Evolutionary conservation across 2,797 vertebrate species (phyloP), one percentile per base, ranked within the genome.

Genomic region (Epinephelus malabaricus): DNA sequence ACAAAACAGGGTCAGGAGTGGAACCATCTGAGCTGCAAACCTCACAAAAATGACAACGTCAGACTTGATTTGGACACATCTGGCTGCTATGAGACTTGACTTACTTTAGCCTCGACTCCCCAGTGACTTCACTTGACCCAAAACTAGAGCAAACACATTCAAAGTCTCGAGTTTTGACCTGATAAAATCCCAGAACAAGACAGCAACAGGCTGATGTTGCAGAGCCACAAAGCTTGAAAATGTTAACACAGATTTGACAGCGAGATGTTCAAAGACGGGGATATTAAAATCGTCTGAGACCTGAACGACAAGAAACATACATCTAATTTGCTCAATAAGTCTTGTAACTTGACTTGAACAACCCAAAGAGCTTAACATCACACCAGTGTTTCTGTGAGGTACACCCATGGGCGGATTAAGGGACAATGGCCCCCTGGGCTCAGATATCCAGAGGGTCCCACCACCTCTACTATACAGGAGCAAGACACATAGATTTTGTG

Each of bases 81-180:
- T 27, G 49, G n/a, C 69, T 19, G 50, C 69, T 45, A 12, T 60
- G 54, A 78, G 38, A 69, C 43, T 59, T 43, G 51, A 73, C 62
- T 78, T 38, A 40, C 7, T 78, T 64, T 17, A 69, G 11, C 34
- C 9, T 45, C 8, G 19, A 54, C 47, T 69, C 49, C 43, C 63
- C 5, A 6, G 27, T 49, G 43, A 21, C 43, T 40, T 49, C 27
- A 23, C 18, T 43, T 55, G 56, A 49, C n/a, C 64, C 11, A 18
- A 73, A 62, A 51, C 51, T 18, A 23, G 49, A 43, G 56, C 49
- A 18, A 7, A 69, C 13, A 21, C 25, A 46, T 46, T 47, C 13
- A 40, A 17, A 34, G 49, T 49, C 56, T 69, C 55, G 60, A 63
- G 59, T 62, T 62, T 45, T 60, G 47, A 53, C 47, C 19, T n/a